Percentiles rank a stretch among this genome's conserved stretches.
phyloP scores from a whole-genome alignment of 2,113 vertebrate species.

The human region GRCh38 chr5:82403501-82404000 shows the following conservation, averaged over 20 bases:
- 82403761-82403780: neutral
- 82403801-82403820: neutral
- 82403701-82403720: too few relatives aligned
- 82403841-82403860: neutral
- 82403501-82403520: neutral
- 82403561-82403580: neutral
- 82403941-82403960: neutral
- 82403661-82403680: neutral
- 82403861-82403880: neutral
- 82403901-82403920: neutral
- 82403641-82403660: neutral
- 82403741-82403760: neutral
- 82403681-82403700: neutral
- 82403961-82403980: neutral
- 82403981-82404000: neutral
- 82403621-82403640: neutral
- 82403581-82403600: neutral
- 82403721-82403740: neutral
- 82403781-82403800: neutral
- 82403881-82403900: neutral
- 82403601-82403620: neutral
- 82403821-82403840: neutral
- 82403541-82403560: neutral
- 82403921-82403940: neutral
- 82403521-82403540: neutral